Percentiles rank a stretch among this genome's conserved stretches.
These are phyloP conservation scores for Hermatobates lingyangjiaoensis DNA, from an alignment of 1,140 invertebrate species.

Conservation along the genomic window DNA sequence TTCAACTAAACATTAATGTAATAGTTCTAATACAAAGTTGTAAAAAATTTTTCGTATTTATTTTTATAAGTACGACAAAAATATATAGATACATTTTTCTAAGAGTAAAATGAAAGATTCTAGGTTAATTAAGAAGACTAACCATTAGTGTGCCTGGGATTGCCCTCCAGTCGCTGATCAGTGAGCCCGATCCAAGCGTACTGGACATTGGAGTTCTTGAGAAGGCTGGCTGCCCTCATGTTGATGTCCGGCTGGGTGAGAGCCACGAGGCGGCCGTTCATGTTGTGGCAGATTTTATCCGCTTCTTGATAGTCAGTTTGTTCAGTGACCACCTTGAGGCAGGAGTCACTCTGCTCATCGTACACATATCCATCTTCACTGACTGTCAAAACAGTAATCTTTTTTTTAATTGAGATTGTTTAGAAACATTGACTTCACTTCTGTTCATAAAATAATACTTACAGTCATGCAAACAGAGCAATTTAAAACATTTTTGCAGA, in stretches of 20 bases:
- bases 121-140: too few species aligned
- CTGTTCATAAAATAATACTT: neutral
- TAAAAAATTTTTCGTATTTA: too few species aligned
- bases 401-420: neutral
- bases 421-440: neutral
- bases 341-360: conserved; percentile 8
- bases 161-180: conserved; percentile 7
- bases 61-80: too few species aligned
- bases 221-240: conserved; percentile 4
- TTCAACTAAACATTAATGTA: too few species aligned
- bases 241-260: conserved; percentile 8
- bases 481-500: neutral
- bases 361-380: conserved; percentile 9
- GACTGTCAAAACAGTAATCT: conserved; percentile 2
- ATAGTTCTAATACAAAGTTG: too few species aligned
- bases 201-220: conserved; percentile 4
- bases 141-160: conserved; percentile 6
- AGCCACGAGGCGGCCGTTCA: conserved; percentile 5
- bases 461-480: neutral
- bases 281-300: neutral
- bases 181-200: conserved; percentile 12
- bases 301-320: conserved; percentile 7
- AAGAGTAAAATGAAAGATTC: too few species aligned
- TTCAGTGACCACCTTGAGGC: conserved; percentile 8
- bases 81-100: too few species aligned